Conservation (phyloP, 2,888 invertebrate genomes). For the Euproctis similis region DNA sequence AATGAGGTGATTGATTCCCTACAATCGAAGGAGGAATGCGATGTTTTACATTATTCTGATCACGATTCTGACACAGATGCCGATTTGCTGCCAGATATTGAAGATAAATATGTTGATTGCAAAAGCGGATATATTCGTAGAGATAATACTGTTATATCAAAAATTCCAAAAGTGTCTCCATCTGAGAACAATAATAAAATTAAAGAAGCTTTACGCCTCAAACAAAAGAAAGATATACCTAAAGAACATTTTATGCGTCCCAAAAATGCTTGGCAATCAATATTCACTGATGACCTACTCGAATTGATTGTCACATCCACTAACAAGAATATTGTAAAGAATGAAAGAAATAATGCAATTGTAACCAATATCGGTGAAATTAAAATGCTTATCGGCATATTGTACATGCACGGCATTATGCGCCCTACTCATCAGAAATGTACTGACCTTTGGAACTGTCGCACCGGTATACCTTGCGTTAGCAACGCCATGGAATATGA, state of each 20-base stretch:
- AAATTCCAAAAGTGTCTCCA: slow-evolving; percentile 35
- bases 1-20: slow-evolving; percentile 61
- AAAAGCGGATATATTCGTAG: slow-evolving; percentile 49
- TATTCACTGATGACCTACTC: slow-evolving; percentile 57
- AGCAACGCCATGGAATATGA: slow-evolving; percentile 50
- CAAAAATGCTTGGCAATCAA: slow-evolving; percentile 55
- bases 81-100: slow-evolving; percentile 44
- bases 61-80: slow-evolving; percentile 60
- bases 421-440: slow-evolving; percentile 54
- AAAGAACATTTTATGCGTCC: slow-evolving; percentile 41
- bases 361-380: slow-evolving; percentile 48
- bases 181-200: slow-evolving; percentile 28
- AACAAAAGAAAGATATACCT: slow-evolving; percentile 29
- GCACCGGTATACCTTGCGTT: slow-evolving; percentile 47
- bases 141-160: slow-evolving; percentile 41
- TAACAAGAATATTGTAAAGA: slow-evolving; percentile 49
- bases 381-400: slow-evolving; percentile 56
- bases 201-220: slow-evolving; percentile 35
- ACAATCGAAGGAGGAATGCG: slow-evolving; percentile 56
- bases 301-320: slow-evolving; percentile 58
- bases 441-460: slow-evolving; percentile 54
- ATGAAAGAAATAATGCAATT: slow-evolving; percentile 21
- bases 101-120: slow-evolving; percentile 39
- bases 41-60: slow-evolving; percentile 54
- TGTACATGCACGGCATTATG: slow-evolving; percentile 62